Base-by-base conservation (phyloP, 1,140 invertebrate genomes). In the Drosophila albomicans region DNA sequence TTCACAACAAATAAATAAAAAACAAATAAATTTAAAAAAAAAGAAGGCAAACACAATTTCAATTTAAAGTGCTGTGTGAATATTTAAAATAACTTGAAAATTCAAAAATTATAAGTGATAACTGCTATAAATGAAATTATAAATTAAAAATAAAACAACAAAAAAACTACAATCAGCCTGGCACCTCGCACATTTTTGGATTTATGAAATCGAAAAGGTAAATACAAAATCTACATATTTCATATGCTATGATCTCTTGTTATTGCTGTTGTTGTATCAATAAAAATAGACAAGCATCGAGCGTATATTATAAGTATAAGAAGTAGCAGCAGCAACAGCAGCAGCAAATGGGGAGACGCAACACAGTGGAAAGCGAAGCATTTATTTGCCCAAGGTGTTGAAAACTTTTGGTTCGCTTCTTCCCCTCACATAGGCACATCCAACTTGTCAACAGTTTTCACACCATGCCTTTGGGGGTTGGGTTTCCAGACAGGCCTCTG, bases 191-290 rank as follows among this genome's bases (percentile, higher is more conserved):
- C n/a, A 77, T 65, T 75, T 69, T 88, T 82, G 84, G 84, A 88
- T 87, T 87, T 89, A 87, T 87, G 75, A 88, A 87, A 87, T 89
- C 84, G 75, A 89, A 86, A 87, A 87, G 84, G 84, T 87, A 87
- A 89, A 89, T 87, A 82, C 20, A 67, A 74, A 51, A 38, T 66
- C 15, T 48, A 11, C 58, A 67, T 30, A 63, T 46, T 54, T 63
- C 43, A 63, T 32, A 75, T 48, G 35, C 62, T 54, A 70, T 66
- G 43, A 43, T 56, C 69, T 66, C 15, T 67, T 54, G 25, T 58
- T 78, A 16, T 57, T 57, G 38, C 28, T 72, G 68, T 68, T 75
- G 57, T 65, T 69, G 71, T 58, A 65, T 62, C 62, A 78, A 78
- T 88, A 87, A 80, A 87, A 87, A 87, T 87, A 87, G 80, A 88